Conservation (phyloP, 2,113 vertebrate genomes). For the Barbus barbus region DNA sequence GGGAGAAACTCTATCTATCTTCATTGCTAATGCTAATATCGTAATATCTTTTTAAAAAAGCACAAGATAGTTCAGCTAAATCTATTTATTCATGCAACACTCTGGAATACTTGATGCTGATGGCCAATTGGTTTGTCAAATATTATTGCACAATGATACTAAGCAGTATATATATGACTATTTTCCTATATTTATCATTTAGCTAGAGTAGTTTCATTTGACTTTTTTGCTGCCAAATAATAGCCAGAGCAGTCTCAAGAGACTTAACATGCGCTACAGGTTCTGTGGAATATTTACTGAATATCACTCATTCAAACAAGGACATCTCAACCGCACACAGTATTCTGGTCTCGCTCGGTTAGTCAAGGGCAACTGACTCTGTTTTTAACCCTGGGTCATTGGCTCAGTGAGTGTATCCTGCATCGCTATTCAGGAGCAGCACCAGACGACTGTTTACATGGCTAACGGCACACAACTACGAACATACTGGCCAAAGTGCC, state of each 20-base stretch:
- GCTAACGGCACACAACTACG: neutral
- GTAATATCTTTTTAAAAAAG: too few relatives aligned
- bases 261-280: neutral
- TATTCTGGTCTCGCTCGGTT: neutral
- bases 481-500: neutral
- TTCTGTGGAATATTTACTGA: neutral
- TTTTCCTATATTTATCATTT: neutral
- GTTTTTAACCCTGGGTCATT: conserved; percentile 3
- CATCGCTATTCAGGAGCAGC: neutral
- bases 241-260: neutral
- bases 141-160: too few relatives aligned
- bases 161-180: neutral
- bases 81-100: too few relatives aligned
- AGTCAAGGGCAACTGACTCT: conserved; percentile 14
- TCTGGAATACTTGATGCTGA: too few relatives aligned
- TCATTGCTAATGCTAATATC: neutral
- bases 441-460: neutral
- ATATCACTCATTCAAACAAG: conserved; percentile 8
- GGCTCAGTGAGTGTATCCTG: neutral
- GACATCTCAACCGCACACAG: neutral
- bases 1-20: neutral
- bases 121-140: too few relatives aligned
- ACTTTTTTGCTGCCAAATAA: neutral
- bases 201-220: neutral
- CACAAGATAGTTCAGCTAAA: too few relatives aligned